These are phyloP conservation scores for Mus minutoides DNA, from an alignment of 2,797 vertebrate species.

Conservation along the genomic window DNA sequence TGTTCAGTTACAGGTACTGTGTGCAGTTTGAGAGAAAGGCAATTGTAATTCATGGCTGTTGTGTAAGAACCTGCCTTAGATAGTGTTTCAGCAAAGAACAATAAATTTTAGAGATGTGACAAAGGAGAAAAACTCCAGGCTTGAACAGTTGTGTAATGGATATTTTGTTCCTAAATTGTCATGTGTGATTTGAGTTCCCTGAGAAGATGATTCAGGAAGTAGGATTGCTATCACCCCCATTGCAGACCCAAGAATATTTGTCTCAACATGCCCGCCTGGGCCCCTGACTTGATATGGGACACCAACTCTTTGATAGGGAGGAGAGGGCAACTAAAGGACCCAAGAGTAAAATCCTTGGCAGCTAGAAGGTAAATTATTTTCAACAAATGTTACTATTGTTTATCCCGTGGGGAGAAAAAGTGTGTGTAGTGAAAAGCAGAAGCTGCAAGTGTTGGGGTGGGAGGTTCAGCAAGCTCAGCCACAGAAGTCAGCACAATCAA, in stretches of 20 bases:
- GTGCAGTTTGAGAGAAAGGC: neutral
- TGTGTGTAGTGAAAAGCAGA: neutral
- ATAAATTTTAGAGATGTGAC: neutral
- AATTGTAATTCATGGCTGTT: neutral
- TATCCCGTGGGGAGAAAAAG: neutral
- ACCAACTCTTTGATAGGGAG: neutral
- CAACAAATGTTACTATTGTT: neutral
- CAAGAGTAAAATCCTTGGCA: neutral
- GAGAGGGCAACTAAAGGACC: neutral
- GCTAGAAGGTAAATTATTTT: neutral
- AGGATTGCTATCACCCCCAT: neutral
- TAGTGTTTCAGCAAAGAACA: neutral
- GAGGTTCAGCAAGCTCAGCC: neutral
- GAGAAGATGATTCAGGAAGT: neutral
- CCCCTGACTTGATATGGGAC: neutral
- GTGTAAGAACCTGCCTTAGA: neutral
- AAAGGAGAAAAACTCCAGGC: neutral
- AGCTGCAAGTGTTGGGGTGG: neutral
- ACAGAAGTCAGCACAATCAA: neutral
- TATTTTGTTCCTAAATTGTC: neutral
- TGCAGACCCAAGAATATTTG: neutral
- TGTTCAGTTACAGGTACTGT: neutral
- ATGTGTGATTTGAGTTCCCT: neutral
- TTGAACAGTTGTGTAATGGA: neutral
- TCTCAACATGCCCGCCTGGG: neutral